Evolutionary conservation across 2,797 vertebrate species (phyloP), one percentile per base, ranked within the genome.

Genomic region (Malacoctenus gilli): DNA sequence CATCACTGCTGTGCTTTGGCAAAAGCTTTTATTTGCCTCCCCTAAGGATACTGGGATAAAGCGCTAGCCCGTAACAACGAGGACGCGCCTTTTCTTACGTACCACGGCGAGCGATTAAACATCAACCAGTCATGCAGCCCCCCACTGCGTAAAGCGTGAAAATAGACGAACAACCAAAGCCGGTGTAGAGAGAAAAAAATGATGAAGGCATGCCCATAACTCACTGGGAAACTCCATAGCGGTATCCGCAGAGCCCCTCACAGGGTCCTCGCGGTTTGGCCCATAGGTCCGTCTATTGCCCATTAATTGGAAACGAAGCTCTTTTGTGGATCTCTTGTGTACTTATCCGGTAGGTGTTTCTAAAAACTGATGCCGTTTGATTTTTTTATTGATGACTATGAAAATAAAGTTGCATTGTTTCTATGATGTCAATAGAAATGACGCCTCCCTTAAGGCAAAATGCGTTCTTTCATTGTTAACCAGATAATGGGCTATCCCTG

Each of bases 341-440:
- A 91, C 89, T 92, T 91, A 92, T 92, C 89, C 91, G 89, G 91
- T 90, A 90, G 89, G 87, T 91, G 86, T 88, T 89, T 87, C 89
- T 90, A 68, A 77, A 84, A 85, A 85, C 68, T 81, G 79, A 82
- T 86, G 60, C 84, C 57, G 83, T 89, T 87, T 85, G 70, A 76
- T 82, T 84, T 43, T 72, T 84, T 76, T 77, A 90, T 85, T 85
- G 79, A 89, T 90, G 87, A 86, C 87, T 88, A 81, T 85, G 82
- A 83, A 89, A 90, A 89, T 90, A 78, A 83, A 76, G 80, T 81
- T 18, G 62, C 84, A 91, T 89, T 90, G 89, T 91, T 86, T 76
- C 59, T 59, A 28, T 79, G 89, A 88, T 82, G 81, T 76, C 77
- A 86, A 87, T 89, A 85, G 65, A 65, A 72, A 71, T 69, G 68